Base-by-base conservation (phyloP, 2,888 invertebrate genomes). In the Drepana falcataria region DNA sequence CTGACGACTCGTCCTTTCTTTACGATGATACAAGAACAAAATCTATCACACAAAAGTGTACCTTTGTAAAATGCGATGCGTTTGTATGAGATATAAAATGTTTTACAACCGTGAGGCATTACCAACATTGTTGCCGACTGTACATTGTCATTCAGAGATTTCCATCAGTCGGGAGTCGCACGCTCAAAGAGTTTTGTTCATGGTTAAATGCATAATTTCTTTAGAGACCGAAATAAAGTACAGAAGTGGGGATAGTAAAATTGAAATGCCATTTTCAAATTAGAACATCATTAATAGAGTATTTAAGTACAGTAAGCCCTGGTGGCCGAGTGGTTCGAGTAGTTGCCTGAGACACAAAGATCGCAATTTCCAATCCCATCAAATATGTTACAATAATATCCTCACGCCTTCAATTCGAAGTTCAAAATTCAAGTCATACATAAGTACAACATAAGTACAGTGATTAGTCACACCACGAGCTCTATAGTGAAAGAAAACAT, bases 161-260 rank as follows among this genome's bases (percentile, higher is more conserved):
- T 61, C 58, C 53, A 62, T 63, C 65, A 55, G 63, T 61, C 6
- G 65, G 64, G 64, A 59, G 56, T 64, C 58, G 49, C 54, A 56
- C 56, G 35, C 55, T 56, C 55, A 54, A 57, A 56, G 57, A 53
- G 59, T 60, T 60, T 55, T 58, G 59, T 65, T 71, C 63, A 55
- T 56, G 54, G 61, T 60, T 64, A 53, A 51, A 59, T 49, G 47
- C 52, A 55, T 63, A 56, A 55, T 56, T 48, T 41, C 41, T 9
- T 5, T 41, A 41, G 21, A 53, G 47, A 49, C 33, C 34, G 33
- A 33, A 21, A 51, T 40, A 34, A 9, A 2, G 34, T 40, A 41
- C 6, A 40, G 21, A 51, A 33, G 34, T 6, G 40, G 2, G 40
- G 2, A 40, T 40, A 40, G 40, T 35, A 49, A 48, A 48, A 6